Conservation (phyloP, 2,888 invertebrate genomes). For the Cataglyphis altisquamis region DNA sequence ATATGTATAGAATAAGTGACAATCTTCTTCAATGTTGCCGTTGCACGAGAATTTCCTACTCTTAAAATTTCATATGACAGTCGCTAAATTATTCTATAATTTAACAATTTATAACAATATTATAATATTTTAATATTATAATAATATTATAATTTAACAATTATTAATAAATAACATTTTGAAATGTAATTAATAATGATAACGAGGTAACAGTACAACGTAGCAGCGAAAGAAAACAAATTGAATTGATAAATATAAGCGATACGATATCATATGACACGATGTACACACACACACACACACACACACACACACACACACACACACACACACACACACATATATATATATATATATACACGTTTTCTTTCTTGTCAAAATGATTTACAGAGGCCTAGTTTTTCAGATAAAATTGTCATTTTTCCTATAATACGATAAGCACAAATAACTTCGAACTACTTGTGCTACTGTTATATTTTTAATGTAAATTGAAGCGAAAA, state of each 20-base stretch:
- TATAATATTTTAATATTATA: no score
- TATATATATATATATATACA: no score
- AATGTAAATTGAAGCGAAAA: background rate
- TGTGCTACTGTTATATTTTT: background rate
- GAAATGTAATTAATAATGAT: background rate
- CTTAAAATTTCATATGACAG: background rate
- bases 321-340: no score
- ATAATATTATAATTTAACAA: no score
- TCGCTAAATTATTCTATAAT: background rate
- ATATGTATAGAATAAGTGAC: background rate
- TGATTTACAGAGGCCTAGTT: slow-evolving; percentile 5
- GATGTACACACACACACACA: background rate
- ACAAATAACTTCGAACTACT: background rate
- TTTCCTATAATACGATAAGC: slow-evolving; percentile 26
- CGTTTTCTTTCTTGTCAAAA: background rate
- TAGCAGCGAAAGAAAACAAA: background rate
- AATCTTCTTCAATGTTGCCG: background rate
- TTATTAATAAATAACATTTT: background rate
- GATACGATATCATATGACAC: slow-evolving; percentile 3
- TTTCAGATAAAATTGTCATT: slow-evolving; percentile 27
- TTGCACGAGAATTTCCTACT: background rate
- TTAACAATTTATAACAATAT: no score
- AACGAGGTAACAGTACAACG: background rate
- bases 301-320: no score
- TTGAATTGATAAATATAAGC: slow-evolving; percentile 24